phyloP scores from a whole-genome alignment of 2,113 vertebrate genomes.

The Mustela nigripes region DNA sequence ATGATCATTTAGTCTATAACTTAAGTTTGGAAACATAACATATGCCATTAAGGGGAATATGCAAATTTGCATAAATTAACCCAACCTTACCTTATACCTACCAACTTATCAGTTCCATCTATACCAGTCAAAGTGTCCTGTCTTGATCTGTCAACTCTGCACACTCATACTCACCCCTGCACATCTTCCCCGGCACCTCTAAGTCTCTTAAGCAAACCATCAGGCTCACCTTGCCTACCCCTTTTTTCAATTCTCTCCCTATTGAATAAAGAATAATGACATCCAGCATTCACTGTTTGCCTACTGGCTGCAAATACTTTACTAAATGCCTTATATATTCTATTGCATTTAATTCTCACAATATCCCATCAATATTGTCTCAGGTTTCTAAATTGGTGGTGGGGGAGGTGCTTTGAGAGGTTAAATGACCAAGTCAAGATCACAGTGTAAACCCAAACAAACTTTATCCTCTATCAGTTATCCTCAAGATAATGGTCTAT shows the following conservation, averaged over 20 bases:
- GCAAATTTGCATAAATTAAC: background rate
- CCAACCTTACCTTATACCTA: background rate
- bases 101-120: background rate
- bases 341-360: slow-evolving; percentile 6
- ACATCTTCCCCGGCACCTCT: background rate
- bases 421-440: background rate
- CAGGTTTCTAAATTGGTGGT: background rate
- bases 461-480: background rate
- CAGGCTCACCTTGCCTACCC: background rate
- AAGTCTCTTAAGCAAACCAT: slow-evolving; percentile 6
- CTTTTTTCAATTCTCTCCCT: background rate
- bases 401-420: background rate
- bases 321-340: background rate
- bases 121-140: background rate
- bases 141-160: background rate
- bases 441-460: slow-evolving; percentile 43
- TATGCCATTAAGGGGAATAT: background rate
- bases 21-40: slow-evolving; percentile 31
- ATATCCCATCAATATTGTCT: background rate
- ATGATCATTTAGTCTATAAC: background rate
- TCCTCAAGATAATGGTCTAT: background rate
- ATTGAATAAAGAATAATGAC: slow-evolving; percentile 8
- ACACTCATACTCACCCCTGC: background rate
- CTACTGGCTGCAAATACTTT: slow-evolving; percentile 27
- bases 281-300: background rate